Conservation (phyloP, 2,113 vertebrate genomes). For the Pteruthius melanotis region DNA sequence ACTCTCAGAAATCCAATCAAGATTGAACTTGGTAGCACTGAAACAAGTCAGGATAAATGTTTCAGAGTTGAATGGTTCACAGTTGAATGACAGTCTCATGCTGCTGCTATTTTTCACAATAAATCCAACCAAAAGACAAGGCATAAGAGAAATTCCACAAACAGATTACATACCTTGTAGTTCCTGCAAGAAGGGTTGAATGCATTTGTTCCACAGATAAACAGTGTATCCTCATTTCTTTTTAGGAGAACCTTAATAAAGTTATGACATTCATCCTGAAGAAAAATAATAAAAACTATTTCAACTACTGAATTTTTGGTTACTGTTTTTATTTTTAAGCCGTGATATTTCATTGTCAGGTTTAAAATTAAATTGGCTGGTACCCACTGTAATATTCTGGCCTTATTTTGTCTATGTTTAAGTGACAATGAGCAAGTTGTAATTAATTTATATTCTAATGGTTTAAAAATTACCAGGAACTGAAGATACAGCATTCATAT, state of each 20-base stretch:
- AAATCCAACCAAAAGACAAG: not conserved
- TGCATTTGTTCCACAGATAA: conserved; percentile 97
- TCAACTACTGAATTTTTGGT: not conserved
- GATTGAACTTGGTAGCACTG: not conserved
- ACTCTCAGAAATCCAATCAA: not conserved
- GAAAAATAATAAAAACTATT: conserved; percentile 48
- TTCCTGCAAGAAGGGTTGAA: conserved; percentile 96
- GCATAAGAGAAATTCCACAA: not conserved
- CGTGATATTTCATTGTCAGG: not conserved
- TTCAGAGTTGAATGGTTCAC: not conserved
- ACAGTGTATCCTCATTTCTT: conserved; percentile 90
- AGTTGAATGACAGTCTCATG: not conserved
- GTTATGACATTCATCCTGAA: conserved; percentile 97
- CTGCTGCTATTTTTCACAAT: not conserved
- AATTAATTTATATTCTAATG: not conserved
- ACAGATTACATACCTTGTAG: conserved; percentile 83
- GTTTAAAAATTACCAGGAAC: not conserved
- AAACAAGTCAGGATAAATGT: not conserved
- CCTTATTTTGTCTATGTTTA: not conserved
- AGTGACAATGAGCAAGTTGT: not conserved
- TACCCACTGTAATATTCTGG: not conserved
- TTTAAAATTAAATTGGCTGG: not conserved
- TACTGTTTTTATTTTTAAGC: not conserved
- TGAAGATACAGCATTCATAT: not conserved
- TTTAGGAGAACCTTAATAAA: conserved; percentile 98